Evolutionary conservation across 2,113 vertebrate genomes (phyloP), one percentile per base, ranked within the genome.

Genomic region (Morone saxatilis): DNA sequence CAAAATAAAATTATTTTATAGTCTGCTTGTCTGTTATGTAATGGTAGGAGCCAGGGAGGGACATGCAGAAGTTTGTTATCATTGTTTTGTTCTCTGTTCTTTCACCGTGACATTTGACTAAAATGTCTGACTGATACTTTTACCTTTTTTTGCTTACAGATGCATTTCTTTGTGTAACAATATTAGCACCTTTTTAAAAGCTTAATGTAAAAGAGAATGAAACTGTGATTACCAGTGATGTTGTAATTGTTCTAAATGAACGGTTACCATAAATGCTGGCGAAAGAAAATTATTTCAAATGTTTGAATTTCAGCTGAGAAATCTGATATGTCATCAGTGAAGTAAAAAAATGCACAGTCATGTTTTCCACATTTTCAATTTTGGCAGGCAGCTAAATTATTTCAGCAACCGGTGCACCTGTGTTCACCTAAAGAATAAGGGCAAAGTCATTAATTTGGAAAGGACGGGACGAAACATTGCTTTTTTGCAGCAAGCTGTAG

Each of bases 1-100:
- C 66, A 16, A 48, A 60, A 71, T 7, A n/a, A 59, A 31, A 73
- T 45, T 38, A 62, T 61, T 43, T 68, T 1, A 47, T 4, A 54
- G 17, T 84, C 53, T 84, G 31, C 48, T 38, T 38, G 22, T 47
- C 25, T 45, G 45, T 75, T 62, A n/a, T 50, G 50, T 40, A 63
- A 17, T 40, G 31, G 20, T 5, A 8, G 12, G 4, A 12, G 36
- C 16, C 38, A 71, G 41, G 8, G 17, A 31, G 9, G 19, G 25
- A 41, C 45, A 38, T 48, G 4, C 47, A 82, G 40, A 63, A 41
- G 10, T 45, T 59, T 67, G 16, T 40, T 72, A 17, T 4, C 3
- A 7, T 47, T 77, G 45, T 68, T 73, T 54, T 9, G 9, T 40
- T 59, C 31, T 54, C 50, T 56, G 8, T 47, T 56, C 25, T 57